Evolutionary conservation across 1,140 invertebrate genomes (phyloP).

Genomic region (Octopus sinensis): DNA sequence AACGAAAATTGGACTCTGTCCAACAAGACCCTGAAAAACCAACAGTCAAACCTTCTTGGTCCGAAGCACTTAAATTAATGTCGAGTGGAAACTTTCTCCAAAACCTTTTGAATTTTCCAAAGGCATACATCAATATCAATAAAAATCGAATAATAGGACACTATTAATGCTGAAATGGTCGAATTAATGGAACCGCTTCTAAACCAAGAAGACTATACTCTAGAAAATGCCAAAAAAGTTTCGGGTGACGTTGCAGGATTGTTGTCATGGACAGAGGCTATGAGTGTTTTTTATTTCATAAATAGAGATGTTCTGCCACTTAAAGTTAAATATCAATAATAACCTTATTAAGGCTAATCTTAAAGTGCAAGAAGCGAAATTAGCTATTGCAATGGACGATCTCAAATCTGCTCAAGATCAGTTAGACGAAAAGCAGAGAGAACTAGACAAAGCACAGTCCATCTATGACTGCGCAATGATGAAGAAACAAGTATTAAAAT

Average conservation of each 20-base stretch:
- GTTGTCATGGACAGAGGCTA: not conserved
- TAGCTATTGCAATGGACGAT: conserved; percentile 85
- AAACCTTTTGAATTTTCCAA: conserved; percentile 90
- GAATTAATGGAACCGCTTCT: not conserved
- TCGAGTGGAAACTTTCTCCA: conserved; percentile 64
- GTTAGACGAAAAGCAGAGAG: conserved; percentile 83
- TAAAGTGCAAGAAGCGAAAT: conserved; percentile 81
- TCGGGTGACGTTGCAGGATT: not conserved
- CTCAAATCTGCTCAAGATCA: conserved; percentile 79
- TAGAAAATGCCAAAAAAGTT: not conserved
- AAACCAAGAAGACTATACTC: not conserved
- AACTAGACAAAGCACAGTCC: conserved; percentile 81
- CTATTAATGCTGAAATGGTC: not conserved
- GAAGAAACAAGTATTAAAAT: conserved; percentile 86
- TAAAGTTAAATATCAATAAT: too few species aligned
- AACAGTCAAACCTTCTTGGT: conserved; percentile 90
- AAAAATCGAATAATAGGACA: not conserved
- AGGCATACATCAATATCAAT: conserved; percentile 61
- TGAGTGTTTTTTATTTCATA: not conserved
- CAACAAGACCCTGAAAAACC: conserved; percentile 71
- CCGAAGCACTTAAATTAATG: conserved; percentile 79
- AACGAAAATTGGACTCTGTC: conserved; percentile 76
- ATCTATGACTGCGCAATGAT: conserved; percentile 87
- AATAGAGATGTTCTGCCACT: not conserved
- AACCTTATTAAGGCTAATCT: conserved; percentile 85